Conservation (phyloP, 2,113 vertebrate genomes). For the Noturus placidus region DNA sequence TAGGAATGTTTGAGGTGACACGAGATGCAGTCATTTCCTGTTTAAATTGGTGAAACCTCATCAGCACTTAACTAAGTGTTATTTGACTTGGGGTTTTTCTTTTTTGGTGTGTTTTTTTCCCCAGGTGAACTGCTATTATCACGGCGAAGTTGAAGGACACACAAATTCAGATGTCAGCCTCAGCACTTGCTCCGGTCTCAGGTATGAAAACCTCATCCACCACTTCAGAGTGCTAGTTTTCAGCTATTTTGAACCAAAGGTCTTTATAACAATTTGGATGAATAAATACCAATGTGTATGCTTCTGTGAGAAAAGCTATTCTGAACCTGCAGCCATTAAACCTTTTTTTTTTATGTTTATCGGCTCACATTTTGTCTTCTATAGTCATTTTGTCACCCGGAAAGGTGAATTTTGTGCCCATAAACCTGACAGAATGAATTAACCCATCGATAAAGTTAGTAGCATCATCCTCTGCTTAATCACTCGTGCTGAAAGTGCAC, state of each 20-base stretch:
- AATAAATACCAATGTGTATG: constrained; percentile 7
- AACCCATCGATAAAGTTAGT: constrained; percentile 31
- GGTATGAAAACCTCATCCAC: constrained; percentile 60
- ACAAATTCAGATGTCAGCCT: constrained; percentile 72
- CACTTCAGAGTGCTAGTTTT: not conserved
- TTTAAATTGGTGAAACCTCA: not conserved
- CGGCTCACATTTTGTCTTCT: constrained; percentile 13
- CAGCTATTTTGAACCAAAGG: constrained; percentile 16
- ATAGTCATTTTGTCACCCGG: constrained; percentile 7
- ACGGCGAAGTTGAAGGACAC: constrained; percentile 71
- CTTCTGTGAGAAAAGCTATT: constrained; percentile 30
- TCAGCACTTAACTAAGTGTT: not conserved
- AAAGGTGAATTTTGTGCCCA: constrained; percentile 36
- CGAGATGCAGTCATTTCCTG: not conserved
- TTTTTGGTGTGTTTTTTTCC: not conserved
- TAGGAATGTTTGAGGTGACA: not conserved
- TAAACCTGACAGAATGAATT: constrained; percentile 39
- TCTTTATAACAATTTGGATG: constrained; percentile 15
- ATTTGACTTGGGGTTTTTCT: not conserved
- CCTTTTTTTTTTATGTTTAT: constrained; percentile 1
- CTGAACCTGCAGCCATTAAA: constrained; percentile 12
- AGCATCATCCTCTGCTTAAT: constrained; percentile 42
- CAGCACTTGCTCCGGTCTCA: constrained; percentile 73
- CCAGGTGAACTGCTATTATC: constrained; percentile 79
- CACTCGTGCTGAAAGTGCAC: constrained; percentile 26